phyloP scores from a whole-genome alignment of 2,888 invertebrate species.

The Noctuana brunneofusca region DNA sequence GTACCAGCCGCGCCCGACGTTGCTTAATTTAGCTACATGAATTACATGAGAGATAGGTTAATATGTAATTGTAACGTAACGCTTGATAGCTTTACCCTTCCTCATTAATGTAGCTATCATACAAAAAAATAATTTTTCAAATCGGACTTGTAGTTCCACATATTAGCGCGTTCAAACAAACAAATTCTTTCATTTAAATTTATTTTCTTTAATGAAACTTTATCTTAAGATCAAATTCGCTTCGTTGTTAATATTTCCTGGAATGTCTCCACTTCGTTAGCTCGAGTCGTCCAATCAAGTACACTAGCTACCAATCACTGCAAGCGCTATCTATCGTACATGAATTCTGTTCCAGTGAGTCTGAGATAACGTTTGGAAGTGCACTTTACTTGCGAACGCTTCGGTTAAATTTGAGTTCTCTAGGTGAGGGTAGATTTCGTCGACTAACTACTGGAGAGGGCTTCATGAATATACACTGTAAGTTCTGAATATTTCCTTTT shows the following conservation, averaged over 20 bases:
- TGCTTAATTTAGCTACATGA: no score
- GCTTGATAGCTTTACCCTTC: no score
- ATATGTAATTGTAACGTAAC: no score
- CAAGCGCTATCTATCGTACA: neutral
- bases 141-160: no score
- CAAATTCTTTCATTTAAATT: no score
- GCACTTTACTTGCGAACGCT: neutral
- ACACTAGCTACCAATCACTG: neutral
- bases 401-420: slow-evolving; percentile 1
- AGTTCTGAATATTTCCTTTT: neutral
- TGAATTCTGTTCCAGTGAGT: neutral
- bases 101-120: no score
- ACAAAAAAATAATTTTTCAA: no score
- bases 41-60: no score
- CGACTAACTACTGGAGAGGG: neutral
- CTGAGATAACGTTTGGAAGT: neutral
- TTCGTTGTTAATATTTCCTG: neutral
- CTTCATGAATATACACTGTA: neutral
- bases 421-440: neutral
- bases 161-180: no score
- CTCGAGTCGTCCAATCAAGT: slow-evolving; percentile 6
- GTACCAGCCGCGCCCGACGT: no score
- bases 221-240: neutral
- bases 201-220: no score
- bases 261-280: slow-evolving; percentile 9